These are phyloP conservation scores for Ceyx erithaca DNA, from an alignment of 2,797 vertebrate genomes.

Conservation along the genomic window DNA sequence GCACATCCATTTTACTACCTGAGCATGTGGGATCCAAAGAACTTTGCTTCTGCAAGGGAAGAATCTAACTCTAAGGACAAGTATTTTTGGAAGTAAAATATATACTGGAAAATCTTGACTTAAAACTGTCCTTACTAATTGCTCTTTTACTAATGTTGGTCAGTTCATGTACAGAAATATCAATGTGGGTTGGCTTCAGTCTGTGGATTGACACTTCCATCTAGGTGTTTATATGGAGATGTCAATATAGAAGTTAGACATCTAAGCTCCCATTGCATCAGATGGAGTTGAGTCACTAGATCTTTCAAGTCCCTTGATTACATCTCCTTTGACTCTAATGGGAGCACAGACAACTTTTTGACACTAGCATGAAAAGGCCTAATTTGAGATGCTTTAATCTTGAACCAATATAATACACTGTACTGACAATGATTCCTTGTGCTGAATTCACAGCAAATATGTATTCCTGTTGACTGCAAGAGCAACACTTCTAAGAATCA, in stretches of 20 bases:
- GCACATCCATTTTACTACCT: background rate
- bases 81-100: background rate
- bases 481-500: conserved; percentile 12
- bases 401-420: background rate
- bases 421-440: background rate
- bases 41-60: background rate
- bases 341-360: background rate
- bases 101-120: rapidly evolving
- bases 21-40: background rate
- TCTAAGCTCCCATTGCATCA: background rate
- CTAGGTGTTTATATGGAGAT: background rate
- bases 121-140: background rate
- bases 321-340: background rate
- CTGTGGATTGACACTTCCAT: background rate
- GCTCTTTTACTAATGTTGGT: background rate
- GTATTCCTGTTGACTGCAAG: background rate
- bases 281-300: background rate
- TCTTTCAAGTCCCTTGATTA: background rate
- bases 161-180: background rate
- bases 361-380: background rate
- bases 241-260: background rate
- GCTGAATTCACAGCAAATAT: background rate
- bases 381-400: background rate
- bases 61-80: background rate
- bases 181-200: rapidly evolving